Evolutionary conservation across 2,113 vertebrate genomes (phyloP).

Genomic region (Psammodynastes pulverulentus): DNA sequence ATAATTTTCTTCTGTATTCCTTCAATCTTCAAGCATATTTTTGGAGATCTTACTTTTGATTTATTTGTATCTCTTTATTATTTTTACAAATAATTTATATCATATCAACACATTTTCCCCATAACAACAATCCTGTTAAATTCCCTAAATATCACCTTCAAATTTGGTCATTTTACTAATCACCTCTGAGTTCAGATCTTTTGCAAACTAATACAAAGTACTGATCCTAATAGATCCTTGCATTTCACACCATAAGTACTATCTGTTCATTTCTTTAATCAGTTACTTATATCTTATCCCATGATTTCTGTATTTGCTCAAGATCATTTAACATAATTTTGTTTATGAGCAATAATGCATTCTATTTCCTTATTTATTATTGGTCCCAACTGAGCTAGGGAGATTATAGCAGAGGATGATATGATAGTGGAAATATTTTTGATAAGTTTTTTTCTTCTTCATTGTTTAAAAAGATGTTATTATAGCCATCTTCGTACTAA

Average conservation of each 20-base stretch:
- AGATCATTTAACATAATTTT: not conserved
- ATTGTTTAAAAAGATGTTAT: not conserved
- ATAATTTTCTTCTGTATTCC: not conserved
- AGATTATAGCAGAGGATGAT: conserved; percentile 2
- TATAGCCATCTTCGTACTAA: not conserved
- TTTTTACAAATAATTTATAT: not conserved
- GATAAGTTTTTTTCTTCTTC: not conserved
- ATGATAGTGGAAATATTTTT: conserved; percentile 19
- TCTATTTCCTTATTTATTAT: not conserved
- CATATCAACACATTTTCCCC: not conserved
- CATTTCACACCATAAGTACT: not conserved
- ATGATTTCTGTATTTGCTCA: not conserved
- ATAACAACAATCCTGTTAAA: not conserved
- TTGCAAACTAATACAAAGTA: not conserved
- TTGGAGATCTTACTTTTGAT: not conserved
- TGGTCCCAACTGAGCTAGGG: not conserved
- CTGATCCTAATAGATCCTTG: not conserved
- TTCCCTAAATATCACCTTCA: not conserved
- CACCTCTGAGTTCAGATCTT: not conserved
- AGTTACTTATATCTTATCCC: not conserved
- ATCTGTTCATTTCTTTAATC: not conserved
- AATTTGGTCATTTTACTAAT: not conserved
- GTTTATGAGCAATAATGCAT: not conserved
- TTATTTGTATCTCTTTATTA: not conserved
- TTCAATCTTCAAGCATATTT: not conserved